Evolutionary conservation across 2,888 invertebrate genomes (phyloP), one percentile per base, ranked within the genome.

Genomic region (Tiliacea aurago): DNA sequence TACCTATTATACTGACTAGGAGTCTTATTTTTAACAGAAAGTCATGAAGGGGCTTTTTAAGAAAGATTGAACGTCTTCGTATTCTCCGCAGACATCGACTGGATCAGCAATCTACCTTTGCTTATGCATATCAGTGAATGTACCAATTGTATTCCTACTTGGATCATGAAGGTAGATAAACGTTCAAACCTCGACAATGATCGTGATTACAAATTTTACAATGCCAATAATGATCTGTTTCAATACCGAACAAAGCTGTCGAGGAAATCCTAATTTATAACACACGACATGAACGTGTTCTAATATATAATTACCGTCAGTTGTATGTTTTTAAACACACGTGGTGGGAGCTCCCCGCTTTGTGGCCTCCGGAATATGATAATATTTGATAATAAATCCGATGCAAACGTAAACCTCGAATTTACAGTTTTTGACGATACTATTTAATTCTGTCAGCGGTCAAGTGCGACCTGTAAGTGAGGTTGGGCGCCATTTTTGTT

Each of bases 301-400:
- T 66, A 62, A 33, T 65, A 73, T 56, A 69, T 78, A 73, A 84
- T 80, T 80, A 73, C 70, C 73, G 69, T 28, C 69, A 66, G 65
- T 58, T 65, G 56, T 74, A 49, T 74, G 68, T 78, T 78, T 80
- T 63, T 83, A 53, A 76, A 75, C 74, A 73, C 73, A 85, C 77
- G 84, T 81, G 85, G 82, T 73, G 37, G 59, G 45, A 76, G 76
- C 77, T 78, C 81, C 81, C 78, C 80, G 86, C 84, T 73, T 62
- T 64, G 78, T 75, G 93, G 88, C 94, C 94, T 93, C 91, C 87
- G 88, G 33, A 77, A 68, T 93, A 93, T 93, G 92, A 85, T 93
- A 93, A 93, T 93, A 84, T 92, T 92, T 93, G 91, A 83, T 93
- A 93, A 93, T 92, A 85, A 78, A 82, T 78, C 80, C 76, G 83